Conservation (phyloP, 2,888 invertebrate genomes). For the Chesias legatella region DNA sequence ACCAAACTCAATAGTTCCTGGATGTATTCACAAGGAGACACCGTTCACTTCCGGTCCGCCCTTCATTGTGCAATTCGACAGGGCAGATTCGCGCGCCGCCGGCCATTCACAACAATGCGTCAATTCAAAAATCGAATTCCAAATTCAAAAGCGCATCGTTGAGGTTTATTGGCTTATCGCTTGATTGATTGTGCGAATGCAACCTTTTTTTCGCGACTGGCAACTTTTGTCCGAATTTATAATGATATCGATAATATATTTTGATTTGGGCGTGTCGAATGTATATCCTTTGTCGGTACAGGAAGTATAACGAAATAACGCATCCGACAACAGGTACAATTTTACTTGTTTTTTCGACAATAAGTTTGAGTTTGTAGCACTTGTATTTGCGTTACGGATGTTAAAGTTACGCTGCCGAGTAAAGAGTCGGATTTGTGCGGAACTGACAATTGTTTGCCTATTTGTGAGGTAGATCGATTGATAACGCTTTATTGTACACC, state of each 20-base stretch:
- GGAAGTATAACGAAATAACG: constrained; percentile 58
- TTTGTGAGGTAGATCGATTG: constrained; percentile 6
- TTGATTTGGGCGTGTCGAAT: constrained; percentile 80
- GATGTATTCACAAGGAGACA: constrained; percentile 69
- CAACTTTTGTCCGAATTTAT: constrained; percentile 31
- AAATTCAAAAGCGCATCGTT: constrained; percentile 79
- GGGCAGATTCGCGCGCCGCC: constrained; percentile 69
- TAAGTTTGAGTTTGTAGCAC: constrained; percentile 51
- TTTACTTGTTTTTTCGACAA: constrained; percentile 36
- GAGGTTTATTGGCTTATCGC: constrained; percentile 81
- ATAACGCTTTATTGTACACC: constrained; percentile 10
- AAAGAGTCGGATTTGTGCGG: constrained; percentile 42
- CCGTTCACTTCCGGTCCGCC: constrained; percentile 72
- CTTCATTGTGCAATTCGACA: constrained; percentile 71
- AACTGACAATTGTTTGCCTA: constrained; percentile 42
- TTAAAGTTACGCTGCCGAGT: constrained; percentile 47
- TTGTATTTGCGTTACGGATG: constrained; percentile 74
- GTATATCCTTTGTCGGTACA: constrained; percentile 63
- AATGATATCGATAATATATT: constrained; percentile 65
- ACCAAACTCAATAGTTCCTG: constrained; percentile 68
- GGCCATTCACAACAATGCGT: constrained; percentile 66
- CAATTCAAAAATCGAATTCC: constrained; percentile 73
- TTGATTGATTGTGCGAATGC: constrained; percentile 79
- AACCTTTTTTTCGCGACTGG: constrained; percentile 39
- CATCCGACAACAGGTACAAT: constrained; percentile 57